Percentiles rank a stretch among this genome's conserved stretches.
Evolutionary conservation across 2,888 invertebrate genomes (phyloP).

Genomic region (Epistrophe grossulariae): DNA sequence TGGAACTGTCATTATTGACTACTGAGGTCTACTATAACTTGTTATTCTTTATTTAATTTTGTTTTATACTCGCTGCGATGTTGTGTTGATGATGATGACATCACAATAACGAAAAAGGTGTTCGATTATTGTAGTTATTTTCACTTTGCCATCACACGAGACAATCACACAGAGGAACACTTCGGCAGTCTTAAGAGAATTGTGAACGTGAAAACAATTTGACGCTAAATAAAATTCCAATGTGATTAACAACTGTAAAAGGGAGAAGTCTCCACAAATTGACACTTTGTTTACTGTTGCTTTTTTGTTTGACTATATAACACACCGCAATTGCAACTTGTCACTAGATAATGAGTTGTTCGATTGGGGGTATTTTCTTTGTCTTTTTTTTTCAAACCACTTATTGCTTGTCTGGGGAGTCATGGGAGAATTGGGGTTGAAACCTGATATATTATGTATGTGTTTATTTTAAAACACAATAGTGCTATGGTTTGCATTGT

Average conservation of each 20-base stretch:
- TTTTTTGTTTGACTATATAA: constrained; percentile 10
- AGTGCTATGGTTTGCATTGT: constrained; percentile 58
- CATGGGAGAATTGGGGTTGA: constrained; percentile 64
- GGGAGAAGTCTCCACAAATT: constrained; percentile 28
- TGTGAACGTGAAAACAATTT: constrained; percentile 42
- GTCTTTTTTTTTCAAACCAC: not conserved
- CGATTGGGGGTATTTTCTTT: constrained; percentile 49
- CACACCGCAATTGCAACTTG: constrained; percentile 17
- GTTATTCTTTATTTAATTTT: constrained; percentile 8
- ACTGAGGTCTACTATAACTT: constrained; percentile 5
- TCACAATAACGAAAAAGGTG: constrained; percentile 48
- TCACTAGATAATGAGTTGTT: constrained; percentile 41
- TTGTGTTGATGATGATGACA: constrained; percentile 22
- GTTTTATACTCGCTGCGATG: not conserved
- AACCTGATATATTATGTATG: constrained; percentile 56
- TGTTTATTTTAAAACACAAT: constrained; percentile 39
- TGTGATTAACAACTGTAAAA: constrained; percentile 22
- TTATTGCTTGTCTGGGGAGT: constrained; percentile 33
- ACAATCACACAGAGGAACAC: not conserved
- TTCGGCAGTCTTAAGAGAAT: not conserved
- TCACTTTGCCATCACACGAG: constrained; percentile 1
- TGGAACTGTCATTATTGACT: not conserved
- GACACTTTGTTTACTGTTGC: not conserved
- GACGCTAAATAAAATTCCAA: constrained; percentile 48
- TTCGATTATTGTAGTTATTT: constrained; percentile 60